A percentile compares a stretch with the other conserved stretches of the same genome.
Conservation (phyloP, 2,888 invertebrate species). For the Gymnocheta viridis region DNA sequence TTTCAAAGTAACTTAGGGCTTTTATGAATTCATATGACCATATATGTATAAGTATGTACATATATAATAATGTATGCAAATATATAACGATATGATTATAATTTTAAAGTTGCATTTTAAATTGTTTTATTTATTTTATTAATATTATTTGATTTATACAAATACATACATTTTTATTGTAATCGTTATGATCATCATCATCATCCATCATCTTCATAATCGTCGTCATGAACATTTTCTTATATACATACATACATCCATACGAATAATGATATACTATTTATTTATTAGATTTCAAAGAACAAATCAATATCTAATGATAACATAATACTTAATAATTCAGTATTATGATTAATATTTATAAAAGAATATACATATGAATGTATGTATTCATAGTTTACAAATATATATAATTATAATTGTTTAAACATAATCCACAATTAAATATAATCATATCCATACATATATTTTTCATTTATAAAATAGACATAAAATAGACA, state of each 20-base stretch:
- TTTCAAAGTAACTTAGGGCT: too few relatives aligned
- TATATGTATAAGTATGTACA: not conserved
- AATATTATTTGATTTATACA: constrained; percentile 9
- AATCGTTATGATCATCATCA: not conserved
- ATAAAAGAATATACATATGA: not conserved
- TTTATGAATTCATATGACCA: too few relatives aligned
- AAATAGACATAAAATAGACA: constrained; percentile 41
- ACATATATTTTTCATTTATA: constrained; percentile 34
- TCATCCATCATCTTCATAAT: not conserved
- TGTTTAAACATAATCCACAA: constrained; percentile 44
- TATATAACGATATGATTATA: constrained; percentile 68
- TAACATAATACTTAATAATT: too few relatives aligned
- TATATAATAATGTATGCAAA: constrained; percentile 19
- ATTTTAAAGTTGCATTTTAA: constrained; percentile 42
- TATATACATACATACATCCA: not conserved
- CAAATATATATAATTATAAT: constrained; percentile 6
- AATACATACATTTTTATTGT: constrained; percentile 13
- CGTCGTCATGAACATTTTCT: not conserved
- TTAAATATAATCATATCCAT: constrained; percentile 44
- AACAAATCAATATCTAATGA: constrained; percentile 15
- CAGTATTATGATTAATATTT: not conserved
- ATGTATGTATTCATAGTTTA: constrained; percentile 28
- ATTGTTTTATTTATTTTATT: too few relatives aligned
- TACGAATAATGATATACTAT: not conserved
- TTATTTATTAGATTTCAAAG: not conserved